A percentile compares a stretch with the other conserved stretches of the same genome.
These are phyloP conservation scores for Triplophysa dalaica DNA, from an alignment of 2,113 vertebrate genomes.

Conservation along the genomic window DNA sequence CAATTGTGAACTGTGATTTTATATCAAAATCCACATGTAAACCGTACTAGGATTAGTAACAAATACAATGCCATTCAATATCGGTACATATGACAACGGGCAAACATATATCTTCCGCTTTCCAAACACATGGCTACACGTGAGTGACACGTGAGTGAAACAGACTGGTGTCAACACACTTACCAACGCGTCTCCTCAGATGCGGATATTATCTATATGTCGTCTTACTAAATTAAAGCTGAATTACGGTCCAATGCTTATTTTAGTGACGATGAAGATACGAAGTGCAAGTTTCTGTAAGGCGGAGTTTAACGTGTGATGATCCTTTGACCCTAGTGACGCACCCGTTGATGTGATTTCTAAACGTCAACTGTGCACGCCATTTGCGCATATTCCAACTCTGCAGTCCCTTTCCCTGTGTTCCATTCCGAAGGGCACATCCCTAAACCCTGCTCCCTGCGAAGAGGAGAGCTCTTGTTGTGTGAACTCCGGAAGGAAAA, in stretches of 20 bases:
- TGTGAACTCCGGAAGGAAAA: too few species aligned
- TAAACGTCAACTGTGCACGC: conserved; percentile 2
- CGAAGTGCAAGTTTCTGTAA: neutral
- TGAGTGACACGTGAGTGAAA: neutral
- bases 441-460: too few species aligned
- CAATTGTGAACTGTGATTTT: too few species aligned
- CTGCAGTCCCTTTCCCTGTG: too few species aligned
- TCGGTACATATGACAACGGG: neutral
- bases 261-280: neutral
- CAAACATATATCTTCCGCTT: neutral
- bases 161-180: neutral
- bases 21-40: neutral
- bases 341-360: neutral
- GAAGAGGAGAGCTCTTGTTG: too few species aligned
- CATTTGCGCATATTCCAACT: neutral
- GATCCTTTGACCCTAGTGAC: conserved; percentile 20
- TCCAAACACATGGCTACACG: conserved; percentile 9
- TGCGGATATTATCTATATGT: neutral
- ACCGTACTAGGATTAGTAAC: neutral
- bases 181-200: neutral
- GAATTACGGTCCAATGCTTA: neutral
- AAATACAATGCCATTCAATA: neutral
- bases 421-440: too few species aligned
- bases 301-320: neutral
- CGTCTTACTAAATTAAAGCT: neutral